Percentiles rank a stretch among this genome's conserved stretches.
phyloP scores from a whole-genome alignment of 2,888 invertebrate genomes.

The Plusia festucae region DNA sequence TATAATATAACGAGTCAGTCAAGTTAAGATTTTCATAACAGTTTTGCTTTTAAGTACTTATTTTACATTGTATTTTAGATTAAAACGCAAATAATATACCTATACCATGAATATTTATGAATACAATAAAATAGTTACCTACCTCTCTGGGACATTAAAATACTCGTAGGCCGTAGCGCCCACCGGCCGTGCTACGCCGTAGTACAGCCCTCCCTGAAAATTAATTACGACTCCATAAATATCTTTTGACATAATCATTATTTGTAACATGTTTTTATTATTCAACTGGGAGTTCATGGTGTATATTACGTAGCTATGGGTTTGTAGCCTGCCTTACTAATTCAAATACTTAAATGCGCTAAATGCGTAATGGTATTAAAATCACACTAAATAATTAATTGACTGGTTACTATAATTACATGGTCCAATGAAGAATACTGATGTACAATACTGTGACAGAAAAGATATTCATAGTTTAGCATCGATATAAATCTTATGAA shows the following conservation, averaged over 20 bases:
- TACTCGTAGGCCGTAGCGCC: constrained; percentile 49
- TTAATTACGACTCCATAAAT: constrained; percentile 44
- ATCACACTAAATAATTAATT: no score
- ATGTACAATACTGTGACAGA: no score
- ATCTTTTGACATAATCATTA: constrained; percentile 38
- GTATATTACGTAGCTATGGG: not conserved
- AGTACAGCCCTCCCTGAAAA: constrained; percentile 53
- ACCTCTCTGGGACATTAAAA: constrained; percentile 20
- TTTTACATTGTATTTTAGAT: not conserved
- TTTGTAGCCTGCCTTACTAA: no score
- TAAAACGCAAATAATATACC: not conserved
- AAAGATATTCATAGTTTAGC: no score
- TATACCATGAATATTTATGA: not conserved
- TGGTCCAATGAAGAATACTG: no score
- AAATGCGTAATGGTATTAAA: no score
- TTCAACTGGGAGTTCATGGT: not conserved
- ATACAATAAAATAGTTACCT: constrained; percentile 9
- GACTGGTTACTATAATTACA: no score
- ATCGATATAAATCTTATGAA: no score
- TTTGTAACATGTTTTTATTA: constrained; percentile 22
- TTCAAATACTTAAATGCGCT: no score
- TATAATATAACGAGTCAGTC: not conserved
- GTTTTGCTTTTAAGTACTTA: not conserved
- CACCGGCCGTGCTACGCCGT: constrained; percentile 55
- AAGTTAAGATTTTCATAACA: not conserved